Base-by-base conservation (phyloP, 2,888 invertebrate genomes). In the Trichopria drosophilae region DNA sequence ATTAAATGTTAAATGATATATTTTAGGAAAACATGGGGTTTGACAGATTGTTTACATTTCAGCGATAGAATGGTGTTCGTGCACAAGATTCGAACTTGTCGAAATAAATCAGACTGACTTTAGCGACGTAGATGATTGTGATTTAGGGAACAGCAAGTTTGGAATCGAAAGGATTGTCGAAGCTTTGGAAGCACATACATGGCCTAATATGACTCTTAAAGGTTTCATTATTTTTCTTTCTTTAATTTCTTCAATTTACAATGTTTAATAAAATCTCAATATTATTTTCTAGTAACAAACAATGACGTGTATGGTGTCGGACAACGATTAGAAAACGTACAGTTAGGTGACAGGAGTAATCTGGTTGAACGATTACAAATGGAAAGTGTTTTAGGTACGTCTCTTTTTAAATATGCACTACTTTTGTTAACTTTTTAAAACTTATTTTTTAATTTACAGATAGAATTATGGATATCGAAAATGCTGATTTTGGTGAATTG, bases 201-300 rank as follows among this genome's bases (percentile, higher is more conserved):
- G 88, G 88, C 81, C 87, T 18, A 86, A 86, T 72, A 76, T 87
- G 55, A 73, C 75, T 23, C 77, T 86, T 72, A 87, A 86, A 79
- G 79, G 81, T 79, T 60, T 5, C n/a, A 16, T 19, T 31, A 5
- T 42, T 39, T 37, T 22, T 2, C 12, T 34, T 18, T 13, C 22
- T 26, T 31, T 9, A 37, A 24, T 19, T 23, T 23, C 9, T 31
- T 19, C 4, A 13, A 24, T 6, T 31, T n/a, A n/a, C n/a, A n/a
- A n/a, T n/a, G n/a, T n/a, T n/a, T n/a, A n/a, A n/a, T n/a, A n/a
- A n/a, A n/a, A n/a, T n/a, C n/a, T n/a, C n/a, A n/a, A 15, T 18
- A 39, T 40, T 20, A 12, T 43, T 49, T 37, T 31, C 15, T 43
- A 34, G 24, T 50, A 19, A 53, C 15, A 50, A 42, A 34, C 47